Conservation (phyloP, 2,888 invertebrate genomes). For the Therioaphis trifolii region DNA sequence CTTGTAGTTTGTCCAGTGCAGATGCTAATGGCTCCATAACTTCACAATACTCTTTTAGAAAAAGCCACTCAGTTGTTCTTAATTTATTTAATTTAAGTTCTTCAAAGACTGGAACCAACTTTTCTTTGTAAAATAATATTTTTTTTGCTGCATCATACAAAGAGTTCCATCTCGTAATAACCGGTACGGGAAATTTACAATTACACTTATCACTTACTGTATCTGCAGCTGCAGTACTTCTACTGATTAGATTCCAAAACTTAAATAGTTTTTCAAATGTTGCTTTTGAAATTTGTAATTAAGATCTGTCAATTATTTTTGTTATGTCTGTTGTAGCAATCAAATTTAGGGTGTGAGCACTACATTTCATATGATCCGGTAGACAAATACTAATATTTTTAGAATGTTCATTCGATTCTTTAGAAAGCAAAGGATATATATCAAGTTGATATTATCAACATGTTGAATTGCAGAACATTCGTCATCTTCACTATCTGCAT, state of each 20-base stretch:
- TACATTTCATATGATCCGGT: conserved; percentile 14
- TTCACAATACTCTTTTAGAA: not conserved
- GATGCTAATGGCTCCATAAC: not conserved
- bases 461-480: too few relatives aligned
- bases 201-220: not conserved
- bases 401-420: too few relatives aligned
- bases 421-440: too few relatives aligned
- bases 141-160: not conserved
- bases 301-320: not conserved
- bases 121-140: not conserved
- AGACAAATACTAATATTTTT: too few relatives aligned
- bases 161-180: not conserved
- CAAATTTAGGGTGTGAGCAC: conserved; percentile 15
- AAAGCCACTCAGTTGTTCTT: not conserved
- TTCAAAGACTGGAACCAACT: not conserved
- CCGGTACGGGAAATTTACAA: conserved; percentile 2
- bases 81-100: not conserved
- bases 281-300: not conserved
- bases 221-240: conserved; percentile 1
- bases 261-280: conserved; percentile 18
- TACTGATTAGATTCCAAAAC: conserved; percentile 10
- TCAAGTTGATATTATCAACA: too few relatives aligned
- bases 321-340: not conserved
- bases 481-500: too few relatives aligned
- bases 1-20: not conserved